Percentiles rank a stretch among this genome's conserved stretches.
Evolutionary conservation across 2,113 vertebrate species (phyloP).

Genomic region (Microtus pennsylvanicus): DNA sequence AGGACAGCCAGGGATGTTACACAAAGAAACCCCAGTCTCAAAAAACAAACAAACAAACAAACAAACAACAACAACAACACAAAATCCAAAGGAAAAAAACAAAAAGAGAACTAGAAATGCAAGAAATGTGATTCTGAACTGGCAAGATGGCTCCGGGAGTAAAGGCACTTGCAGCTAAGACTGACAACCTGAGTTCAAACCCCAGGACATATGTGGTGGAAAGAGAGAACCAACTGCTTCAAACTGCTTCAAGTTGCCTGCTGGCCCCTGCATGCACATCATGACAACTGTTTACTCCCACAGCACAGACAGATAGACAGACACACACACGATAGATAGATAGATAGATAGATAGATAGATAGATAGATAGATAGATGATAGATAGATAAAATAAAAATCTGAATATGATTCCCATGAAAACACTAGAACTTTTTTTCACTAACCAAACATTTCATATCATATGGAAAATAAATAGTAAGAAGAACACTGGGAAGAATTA

Average conservation of each 20-base stretch:
- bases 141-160: neutral
- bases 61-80: neutral
- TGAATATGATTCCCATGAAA: conserved; percentile 31
- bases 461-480: conserved; percentile 13
- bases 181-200: neutral
- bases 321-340: neutral
- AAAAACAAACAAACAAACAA: neutral
- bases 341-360: neutral
- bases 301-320: neutral
- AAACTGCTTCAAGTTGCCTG: neutral
- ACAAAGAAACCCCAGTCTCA: neutral
- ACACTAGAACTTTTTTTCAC: neutral
- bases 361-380: neutral
- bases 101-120: neutral
- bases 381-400: neutral
- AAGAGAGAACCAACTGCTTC: neutral
- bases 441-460: conserved; percentile 30
- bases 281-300: neutral
- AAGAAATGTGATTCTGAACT: neutral
- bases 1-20: too few relatives aligned
- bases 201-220: neutral
- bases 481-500: conserved; percentile 39
- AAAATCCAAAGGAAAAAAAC: neutral
- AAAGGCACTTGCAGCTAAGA: neutral
- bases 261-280: neutral